A percentile compares a stretch with the other conserved stretches of the same genome.
These are phyloP conservation scores for Carassius carassius DNA, from an alignment of 2,113 vertebrate species.

Conservation along the genomic window DNA sequence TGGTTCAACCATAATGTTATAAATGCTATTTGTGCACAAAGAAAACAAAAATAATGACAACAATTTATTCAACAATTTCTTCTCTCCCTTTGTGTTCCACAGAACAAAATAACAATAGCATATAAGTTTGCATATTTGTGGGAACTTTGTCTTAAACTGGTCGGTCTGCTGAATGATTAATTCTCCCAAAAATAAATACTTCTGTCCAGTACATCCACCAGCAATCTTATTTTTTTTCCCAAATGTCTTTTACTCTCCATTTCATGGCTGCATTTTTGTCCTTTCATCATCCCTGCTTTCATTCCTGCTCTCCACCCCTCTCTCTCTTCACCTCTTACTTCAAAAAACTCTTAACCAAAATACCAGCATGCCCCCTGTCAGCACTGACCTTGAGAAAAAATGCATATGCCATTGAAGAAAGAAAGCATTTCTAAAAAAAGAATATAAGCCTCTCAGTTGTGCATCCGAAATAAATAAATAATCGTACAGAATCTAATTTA, in stretches of 20 bases:
- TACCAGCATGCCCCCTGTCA: slow-evolving; percentile 26
- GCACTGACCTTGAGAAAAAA: slow-evolving; percentile 47
- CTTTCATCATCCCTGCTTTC: slow-evolving; percentile 47
- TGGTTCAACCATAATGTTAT: no score
- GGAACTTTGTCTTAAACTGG: not conserved
- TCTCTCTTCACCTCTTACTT: slow-evolving; percentile 38
- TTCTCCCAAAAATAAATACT: slow-evolving; percentile 29
- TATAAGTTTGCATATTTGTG: no score
- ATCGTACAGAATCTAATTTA: slow-evolving; percentile 36
- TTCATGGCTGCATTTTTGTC: slow-evolving; percentile 44
- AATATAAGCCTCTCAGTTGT: slow-evolving; percentile 38
- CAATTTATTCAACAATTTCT: no score
- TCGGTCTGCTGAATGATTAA: slow-evolving; percentile 41
- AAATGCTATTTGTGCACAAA: no score
- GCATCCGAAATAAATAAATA: slow-evolving; percentile 39
- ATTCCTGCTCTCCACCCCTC: slow-evolving; percentile 19
- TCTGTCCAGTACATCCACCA: not conserved
- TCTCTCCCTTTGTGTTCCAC: not conserved
- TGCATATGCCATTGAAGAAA: slow-evolving; percentile 18
- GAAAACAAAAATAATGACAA: no score
- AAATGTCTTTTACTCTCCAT: slow-evolving; percentile 30
- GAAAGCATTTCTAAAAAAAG: slow-evolving; percentile 21
- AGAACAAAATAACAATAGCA: not conserved
- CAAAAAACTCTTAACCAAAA: slow-evolving; percentile 41
- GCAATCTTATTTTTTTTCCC: slow-evolving; percentile 18